phyloP scores from a whole-genome alignment of 1,140 invertebrate genomes.

The Drosophila pseudoananassae region DNA sequence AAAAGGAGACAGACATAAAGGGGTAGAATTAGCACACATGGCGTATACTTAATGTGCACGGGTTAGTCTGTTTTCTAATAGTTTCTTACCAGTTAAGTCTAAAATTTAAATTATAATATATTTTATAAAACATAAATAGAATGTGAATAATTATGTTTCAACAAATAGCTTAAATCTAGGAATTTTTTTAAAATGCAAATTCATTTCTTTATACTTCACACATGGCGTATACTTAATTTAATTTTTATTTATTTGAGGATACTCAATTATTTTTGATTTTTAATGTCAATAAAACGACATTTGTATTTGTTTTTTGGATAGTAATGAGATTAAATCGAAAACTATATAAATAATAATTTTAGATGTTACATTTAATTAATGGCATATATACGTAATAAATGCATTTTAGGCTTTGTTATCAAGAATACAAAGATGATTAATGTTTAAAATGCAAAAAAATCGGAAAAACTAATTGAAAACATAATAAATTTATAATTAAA shows the following conservation, averaged over 20 bases:
- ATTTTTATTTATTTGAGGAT: too few relatives aligned
- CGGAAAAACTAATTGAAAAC: too few relatives aligned
- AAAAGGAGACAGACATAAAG: too few relatives aligned
- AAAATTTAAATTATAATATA: too few relatives aligned
- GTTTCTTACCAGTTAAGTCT: too few relatives aligned
- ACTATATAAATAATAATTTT: too few relatives aligned
- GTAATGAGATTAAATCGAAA: too few relatives aligned
- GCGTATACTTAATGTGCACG: conserved; percentile 13
- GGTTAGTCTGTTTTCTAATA: too few relatives aligned
- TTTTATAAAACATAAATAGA: too few relatives aligned
- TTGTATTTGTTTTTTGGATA: too few relatives aligned
- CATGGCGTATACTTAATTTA: neutral
- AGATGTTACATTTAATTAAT: neutral
- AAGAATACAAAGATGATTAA: neutral
- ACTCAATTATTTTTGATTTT: too few relatives aligned
- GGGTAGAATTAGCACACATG: neutral
- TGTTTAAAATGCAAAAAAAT: neutral
- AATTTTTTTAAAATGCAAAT: neutral
- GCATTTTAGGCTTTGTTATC: neutral
- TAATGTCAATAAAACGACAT: too few relatives aligned
- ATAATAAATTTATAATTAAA: neutral
- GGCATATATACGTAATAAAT: neutral
- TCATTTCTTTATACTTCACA: neutral
- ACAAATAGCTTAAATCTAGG: neutral
- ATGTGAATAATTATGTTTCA: neutral